These are phyloP conservation scores for Myrmophylax atrothorax DNA, from an alignment of 2,113 vertebrate species.

Conservation along the genomic window DNA sequence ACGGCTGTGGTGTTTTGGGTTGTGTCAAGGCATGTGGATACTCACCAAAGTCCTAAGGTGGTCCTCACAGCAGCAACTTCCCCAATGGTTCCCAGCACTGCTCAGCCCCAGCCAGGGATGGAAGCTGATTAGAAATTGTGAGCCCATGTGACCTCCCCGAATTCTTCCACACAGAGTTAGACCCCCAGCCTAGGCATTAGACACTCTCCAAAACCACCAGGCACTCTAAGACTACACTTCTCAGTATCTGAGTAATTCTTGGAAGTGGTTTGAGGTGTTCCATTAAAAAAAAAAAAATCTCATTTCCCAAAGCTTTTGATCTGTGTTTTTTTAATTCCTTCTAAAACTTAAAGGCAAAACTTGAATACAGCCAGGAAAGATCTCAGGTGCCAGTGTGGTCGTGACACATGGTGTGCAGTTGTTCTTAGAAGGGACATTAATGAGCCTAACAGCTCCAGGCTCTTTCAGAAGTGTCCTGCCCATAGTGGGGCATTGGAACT, in stretches of 20 bases:
- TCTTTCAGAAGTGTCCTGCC: neutral
- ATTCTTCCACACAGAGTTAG: neutral
- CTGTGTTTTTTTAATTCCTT: neutral
- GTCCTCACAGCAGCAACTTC: rapidly evolving
- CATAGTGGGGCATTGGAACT: neutral
- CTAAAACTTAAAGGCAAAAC: neutral
- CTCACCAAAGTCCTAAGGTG: rapidly evolving
- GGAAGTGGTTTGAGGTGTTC: neutral
- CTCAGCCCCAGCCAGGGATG: neutral
- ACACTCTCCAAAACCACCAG: neutral
- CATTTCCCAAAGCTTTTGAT: neutral
- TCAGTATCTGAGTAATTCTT: neutral
- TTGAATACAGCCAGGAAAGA: neutral
- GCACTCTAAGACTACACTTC: neutral
- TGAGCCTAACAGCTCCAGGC: neutral
- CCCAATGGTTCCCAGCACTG: neutral
- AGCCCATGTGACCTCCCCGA: rapidly evolving
- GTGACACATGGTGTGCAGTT: neutral
- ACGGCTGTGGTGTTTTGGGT: neutral
- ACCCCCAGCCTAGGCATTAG: neutral
- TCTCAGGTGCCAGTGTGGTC: neutral
- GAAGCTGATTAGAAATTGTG: neutral
- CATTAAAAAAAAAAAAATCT: neutral
- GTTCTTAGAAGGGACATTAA: neutral
- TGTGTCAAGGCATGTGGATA: rapidly evolving